Base-by-base conservation (phyloP, 2,113 vertebrate genomes). In the Strigops habroptila region DNA sequence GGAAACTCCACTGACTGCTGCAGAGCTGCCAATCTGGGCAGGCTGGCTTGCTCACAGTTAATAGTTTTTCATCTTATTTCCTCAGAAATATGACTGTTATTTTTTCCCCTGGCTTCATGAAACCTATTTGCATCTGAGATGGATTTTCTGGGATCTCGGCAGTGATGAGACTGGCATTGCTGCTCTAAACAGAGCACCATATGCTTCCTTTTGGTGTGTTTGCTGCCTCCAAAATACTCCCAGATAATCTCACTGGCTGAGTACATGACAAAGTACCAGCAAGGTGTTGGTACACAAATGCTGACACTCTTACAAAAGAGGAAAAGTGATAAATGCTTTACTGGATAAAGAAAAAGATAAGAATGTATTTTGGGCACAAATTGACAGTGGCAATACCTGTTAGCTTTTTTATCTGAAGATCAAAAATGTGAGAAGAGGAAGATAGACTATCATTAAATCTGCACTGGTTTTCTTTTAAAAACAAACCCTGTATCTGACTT, bases 161-260 rank as follows among this genome's bases (percentile, higher is more conserved):
- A 77, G 82, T 14, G 60, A 24, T 24, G 59, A 75, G 92, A 28
- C 87, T 51, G 43, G 94, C 44, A 4, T 31, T 86, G 75, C 41
- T 41, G 93, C 88, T 95, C 85, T 48, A 53, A 96, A 63, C 48
- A 77, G 52, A 79, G 63, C 78, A 39, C 88, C 91, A 79, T 84
- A 59, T 74, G 85, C 88, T 91, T 71, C 80, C 27, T 55, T 82
- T 46, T 86, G 51, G 23, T 78, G 44, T 93, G 74, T 71, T 49
- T 93, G 88, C 76, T 79, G 92, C 94, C 77, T 94, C 76, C 59
- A 73, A 48, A 97, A 62, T 43, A 28, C 88, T 92, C 92, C 67
- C 27, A 10, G 93, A 79, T 82, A 78, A 71, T 74, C 30, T 73
- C 51, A 19, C 52, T 33, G 88, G 59, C 78, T 91, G 80, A 83